Base-by-base conservation (phyloP, 1,140 invertebrate species). In the Brachionus plicatilis region DNA sequence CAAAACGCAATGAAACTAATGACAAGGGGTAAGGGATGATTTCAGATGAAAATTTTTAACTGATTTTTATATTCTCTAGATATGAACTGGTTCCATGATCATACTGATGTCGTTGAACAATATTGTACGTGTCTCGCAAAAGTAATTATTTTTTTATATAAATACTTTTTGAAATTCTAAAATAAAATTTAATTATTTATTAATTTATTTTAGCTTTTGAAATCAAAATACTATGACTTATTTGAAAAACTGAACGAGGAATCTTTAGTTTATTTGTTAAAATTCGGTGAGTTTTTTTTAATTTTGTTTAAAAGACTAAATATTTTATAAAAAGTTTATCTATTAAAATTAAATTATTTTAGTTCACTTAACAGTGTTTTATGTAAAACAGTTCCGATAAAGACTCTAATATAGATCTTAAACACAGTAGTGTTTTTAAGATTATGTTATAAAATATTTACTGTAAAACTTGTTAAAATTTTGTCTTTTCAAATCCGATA, bases 1-100 rank as follows among this genome's bases (percentile, higher is more conserved):
- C 53, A 60, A 47, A 82, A 60, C 41, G 79, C 79, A 8, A 82
- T 82, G 79, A 82, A 82, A 47, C 20, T 82, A 45, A 82, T 82
- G 79, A 43, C 37, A 12, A 60, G 41, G 41, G 72, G 72, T 76
- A 27, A 47, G 24, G 14, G 1, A 45, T 75, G 7, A 75, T 20
- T 45, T 11, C 3, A 17, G 3, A 11, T 6, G 20, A 20, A 1
- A 43, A 43, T 75, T 43, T 41, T 43, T 43, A 45, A 9, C 27
- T 2, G 7, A 29, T 45, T 76, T 76, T 76, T 76, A 14, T 24
- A 24, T 50, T 27, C 12, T 76, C 7, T 50, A 76, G 79, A 82
- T 68, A 82, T 82, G 79, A 82, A 60, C 12, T 82, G 79, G 79
- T 82, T 82, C n/a, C 79, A 82, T 68, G 79, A 82, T 20, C 79